Evolutionary conservation across 2,797 vertebrate genomes (phyloP).

Genomic region (Cephalopachus bancanus): DNA sequence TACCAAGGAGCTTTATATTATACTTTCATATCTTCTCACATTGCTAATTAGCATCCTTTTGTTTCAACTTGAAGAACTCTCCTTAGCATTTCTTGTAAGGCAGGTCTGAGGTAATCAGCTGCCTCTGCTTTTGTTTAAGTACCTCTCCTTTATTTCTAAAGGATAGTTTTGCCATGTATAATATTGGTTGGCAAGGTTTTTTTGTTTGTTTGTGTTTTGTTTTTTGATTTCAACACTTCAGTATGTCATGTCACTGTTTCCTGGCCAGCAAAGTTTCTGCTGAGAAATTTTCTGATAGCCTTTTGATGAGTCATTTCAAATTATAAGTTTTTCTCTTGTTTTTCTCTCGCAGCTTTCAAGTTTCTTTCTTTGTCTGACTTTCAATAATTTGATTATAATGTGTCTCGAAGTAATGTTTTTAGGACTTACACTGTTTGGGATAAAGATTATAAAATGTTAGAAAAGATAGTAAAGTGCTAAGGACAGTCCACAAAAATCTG

Average conservation of each 20-base stretch:
- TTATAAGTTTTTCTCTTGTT: background rate
- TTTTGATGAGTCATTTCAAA: background rate
- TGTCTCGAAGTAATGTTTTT: background rate
- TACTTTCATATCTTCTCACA: background rate
- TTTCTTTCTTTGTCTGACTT: background rate
- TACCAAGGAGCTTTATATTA: background rate
- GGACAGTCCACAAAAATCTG: background rate
- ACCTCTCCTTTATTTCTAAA: background rate
- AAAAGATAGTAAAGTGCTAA: background rate
- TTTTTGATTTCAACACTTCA: background rate
- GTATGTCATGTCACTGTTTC: background rate
- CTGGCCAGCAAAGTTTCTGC: background rate
- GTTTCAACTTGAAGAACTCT: background rate
- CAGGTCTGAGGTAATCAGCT: background rate
- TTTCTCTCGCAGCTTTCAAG: background rate
- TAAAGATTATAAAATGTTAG: background rate
- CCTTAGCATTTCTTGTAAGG: background rate
- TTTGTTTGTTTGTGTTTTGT: background rate
- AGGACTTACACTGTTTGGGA: background rate
- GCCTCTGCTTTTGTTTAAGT: background rate
- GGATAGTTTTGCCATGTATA: background rate
- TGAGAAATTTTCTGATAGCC: background rate
- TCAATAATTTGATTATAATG: background rate
- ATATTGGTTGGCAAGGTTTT: background rate
- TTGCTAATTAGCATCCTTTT: background rate